A percentile compares a stretch with the other conserved stretches of the same genome.
Conservation (phyloP, 2,888 invertebrate species). For the Drosophila diplacantha region DNA sequence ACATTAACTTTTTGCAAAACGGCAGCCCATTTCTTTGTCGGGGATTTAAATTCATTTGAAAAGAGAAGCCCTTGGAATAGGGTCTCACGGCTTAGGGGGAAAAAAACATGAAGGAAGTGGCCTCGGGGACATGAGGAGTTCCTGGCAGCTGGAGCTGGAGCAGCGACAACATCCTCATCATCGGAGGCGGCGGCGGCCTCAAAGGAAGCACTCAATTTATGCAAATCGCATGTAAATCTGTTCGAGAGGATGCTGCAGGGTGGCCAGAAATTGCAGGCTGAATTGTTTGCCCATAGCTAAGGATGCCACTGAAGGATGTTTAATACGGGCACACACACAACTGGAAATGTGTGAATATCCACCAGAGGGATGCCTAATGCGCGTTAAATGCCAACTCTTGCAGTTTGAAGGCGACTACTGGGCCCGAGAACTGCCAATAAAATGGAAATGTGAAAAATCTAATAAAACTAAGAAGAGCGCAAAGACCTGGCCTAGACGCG, state of each 20-base stretch:
- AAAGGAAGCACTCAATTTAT: conserved; percentile 75
- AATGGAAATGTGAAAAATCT: conserved; percentile 32
- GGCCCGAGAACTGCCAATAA: conserved; percentile 32
- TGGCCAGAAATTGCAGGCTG: conserved; percentile 47
- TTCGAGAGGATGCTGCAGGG: conserved; percentile 50
- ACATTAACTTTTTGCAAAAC: conserved; percentile 68
- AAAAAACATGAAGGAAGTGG: conserved; percentile 18
- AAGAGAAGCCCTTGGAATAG: conserved; percentile 2
- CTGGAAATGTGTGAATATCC: conserved; percentile 49
- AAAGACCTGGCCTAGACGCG: conserved; percentile 4
- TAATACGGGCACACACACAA: conserved; percentile 31
- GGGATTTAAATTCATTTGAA: conserved; percentile 70
- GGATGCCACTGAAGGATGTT: conserved; percentile 27
- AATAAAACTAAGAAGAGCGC: conserved; percentile 17
- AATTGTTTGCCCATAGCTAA: conserved; percentile 37
- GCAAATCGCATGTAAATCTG: conserved; percentile 76
- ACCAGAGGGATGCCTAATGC: conserved; percentile 44
- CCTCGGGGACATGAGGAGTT: conserved; percentile 42
- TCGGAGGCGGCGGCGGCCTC: conserved; percentile 44
- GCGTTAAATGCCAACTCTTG: conserved; percentile 61
- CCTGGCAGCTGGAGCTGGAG: conserved; percentile 5
- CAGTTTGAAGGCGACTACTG: conserved; percentile 53
- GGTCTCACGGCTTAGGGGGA: not conserved
- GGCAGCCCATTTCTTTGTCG: conserved; percentile 60
- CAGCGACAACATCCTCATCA: conserved; percentile 36